Base-by-base conservation (phyloP, 2,797 vertebrate genomes). In the Myotis planiceps region DNA sequence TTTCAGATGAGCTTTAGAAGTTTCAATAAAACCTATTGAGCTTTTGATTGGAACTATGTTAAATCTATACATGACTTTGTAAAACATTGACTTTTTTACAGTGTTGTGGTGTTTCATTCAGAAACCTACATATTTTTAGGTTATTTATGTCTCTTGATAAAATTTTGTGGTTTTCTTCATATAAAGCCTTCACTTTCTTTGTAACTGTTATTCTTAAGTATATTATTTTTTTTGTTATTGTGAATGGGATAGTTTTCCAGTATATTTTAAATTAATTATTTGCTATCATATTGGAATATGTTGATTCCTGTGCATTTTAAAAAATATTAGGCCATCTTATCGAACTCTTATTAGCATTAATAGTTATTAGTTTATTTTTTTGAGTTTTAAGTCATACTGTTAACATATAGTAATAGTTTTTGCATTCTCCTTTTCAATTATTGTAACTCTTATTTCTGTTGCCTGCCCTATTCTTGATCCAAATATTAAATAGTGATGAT, bases 401-500 rank as follows among this genome's bases (percentile, higher is more conserved):
- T n/a, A 23, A 19, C 60, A 76, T 80, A 42, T 42, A 91, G 8
- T 68, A 37, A 53, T 49, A 58, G 3, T 76, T 95, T 85, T 85
- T 81, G 25, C 13, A n/a, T 37, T 21, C 29, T 71, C 34, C 51
- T 88, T 88, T 88, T 34, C 21, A 74, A 6, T 86, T 65, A 29
- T 88, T 88, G 23, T 78, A 32, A 76, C 25, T 90, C 49, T 88
- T 76, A 42, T 65, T 81, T 95, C 76, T 90, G 53, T 66, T 93
- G 80, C 47, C 19, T 34, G n/a, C 23, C n/a, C 15, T 92, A 8
- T 37, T 88, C 29, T 88, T 93, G 39, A 87, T 10, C 29, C 51
- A 29, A 6, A 29, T 39, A 63, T 25, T 78, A 51, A 69, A 45
- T 5, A 51, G 32, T 16, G 21, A 25, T 68, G 55, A 94, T 29